phyloP scores from a whole-genome alignment of 1,140 invertebrate species.

The Agrilus planipennis region DNA sequence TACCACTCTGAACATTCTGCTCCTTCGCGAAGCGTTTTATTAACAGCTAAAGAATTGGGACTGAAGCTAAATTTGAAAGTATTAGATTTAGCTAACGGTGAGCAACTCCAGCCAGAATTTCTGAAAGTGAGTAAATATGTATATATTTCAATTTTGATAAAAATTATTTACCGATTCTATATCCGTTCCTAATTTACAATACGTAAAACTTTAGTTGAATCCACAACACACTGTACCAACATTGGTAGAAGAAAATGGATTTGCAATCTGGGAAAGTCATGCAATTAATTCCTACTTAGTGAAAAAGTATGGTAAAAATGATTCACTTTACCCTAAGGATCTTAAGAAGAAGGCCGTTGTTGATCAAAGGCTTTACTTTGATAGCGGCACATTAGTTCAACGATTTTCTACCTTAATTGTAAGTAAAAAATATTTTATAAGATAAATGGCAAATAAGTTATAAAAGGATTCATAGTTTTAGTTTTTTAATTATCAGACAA shows the following conservation, averaged over 20 bases:
- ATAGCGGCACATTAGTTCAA: slow-evolving; percentile 16
- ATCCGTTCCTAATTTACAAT: not conserved
- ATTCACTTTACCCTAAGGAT: slow-evolving; percentile 48
- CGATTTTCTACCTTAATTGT: too few species aligned
- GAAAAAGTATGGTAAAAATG: slow-evolving; percentile 42
- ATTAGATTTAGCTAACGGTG: slow-evolving; percentile 45
- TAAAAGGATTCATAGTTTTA: too few species aligned
- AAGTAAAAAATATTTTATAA: too few species aligned
- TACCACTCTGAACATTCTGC: slow-evolving; percentile 35
- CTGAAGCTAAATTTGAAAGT: slow-evolving; percentile 49
- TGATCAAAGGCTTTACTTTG: slow-evolving; percentile 41
- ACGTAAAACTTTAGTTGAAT: slow-evolving; percentile 44
- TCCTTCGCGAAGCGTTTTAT: slow-evolving; percentile 44
- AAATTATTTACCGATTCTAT: not conserved
- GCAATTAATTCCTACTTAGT: slow-evolving; percentile 45
- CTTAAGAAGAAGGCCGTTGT: slow-evolving; percentile 40
- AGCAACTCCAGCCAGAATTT: slow-evolving; percentile 52
- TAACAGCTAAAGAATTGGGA: slow-evolving; percentile 47
- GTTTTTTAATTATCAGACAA: too few species aligned
- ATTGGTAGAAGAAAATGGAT: slow-evolving; percentile 44
- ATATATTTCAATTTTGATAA: not conserved
- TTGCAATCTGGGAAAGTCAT: slow-evolving; percentile 37
- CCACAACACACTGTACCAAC: slow-evolving; percentile 56
- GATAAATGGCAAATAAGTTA: too few species aligned
- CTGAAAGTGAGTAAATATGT: slow-evolving; percentile 56